These are phyloP conservation scores for Cacatua alba DNA, from an alignment of 2,113 vertebrate species.

Conservation along the genomic window DNA sequence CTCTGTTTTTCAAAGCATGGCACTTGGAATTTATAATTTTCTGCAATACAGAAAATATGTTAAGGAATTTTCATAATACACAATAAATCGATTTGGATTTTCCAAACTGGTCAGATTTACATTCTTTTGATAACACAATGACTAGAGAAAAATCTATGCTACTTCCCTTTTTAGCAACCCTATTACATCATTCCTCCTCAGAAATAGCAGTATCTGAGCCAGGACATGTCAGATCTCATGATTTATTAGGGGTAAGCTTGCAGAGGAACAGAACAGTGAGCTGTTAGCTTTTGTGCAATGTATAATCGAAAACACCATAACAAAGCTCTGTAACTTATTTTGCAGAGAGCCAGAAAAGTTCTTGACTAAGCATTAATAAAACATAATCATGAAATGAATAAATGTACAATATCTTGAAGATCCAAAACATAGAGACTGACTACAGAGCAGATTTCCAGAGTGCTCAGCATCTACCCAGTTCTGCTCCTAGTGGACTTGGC, in stretches of 20 bases:
- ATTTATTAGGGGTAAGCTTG: background rate
- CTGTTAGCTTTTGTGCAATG: background rate
- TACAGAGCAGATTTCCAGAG: background rate
- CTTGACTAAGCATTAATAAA: background rate
- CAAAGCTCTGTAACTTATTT: background rate
- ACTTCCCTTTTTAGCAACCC: conserved; percentile 38
- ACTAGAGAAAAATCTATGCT: conserved; percentile 16
- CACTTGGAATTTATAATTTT: background rate
- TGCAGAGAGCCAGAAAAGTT: background rate
- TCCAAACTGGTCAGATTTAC: background rate
- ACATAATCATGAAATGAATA: background rate
- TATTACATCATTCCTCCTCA: conserved; percentile 15
- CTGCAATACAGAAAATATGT: background rate
- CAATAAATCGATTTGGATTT: background rate
- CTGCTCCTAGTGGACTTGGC: accelerated
- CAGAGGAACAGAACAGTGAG: background rate
- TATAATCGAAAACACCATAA: background rate
- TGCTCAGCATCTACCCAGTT: background rate
- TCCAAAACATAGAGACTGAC: background rate
- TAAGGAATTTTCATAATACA: background rate
- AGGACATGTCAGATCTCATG: background rate
- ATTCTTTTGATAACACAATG: background rate
- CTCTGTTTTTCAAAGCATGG: background rate
- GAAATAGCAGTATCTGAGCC: background rate
- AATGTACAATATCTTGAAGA: background rate